Evolutionary conservation across 53 echinoderm and acorn worm species (phyloP), one percentile per base, ranked within the genome.

Genomic region (Luidia sarsii): DNA sequence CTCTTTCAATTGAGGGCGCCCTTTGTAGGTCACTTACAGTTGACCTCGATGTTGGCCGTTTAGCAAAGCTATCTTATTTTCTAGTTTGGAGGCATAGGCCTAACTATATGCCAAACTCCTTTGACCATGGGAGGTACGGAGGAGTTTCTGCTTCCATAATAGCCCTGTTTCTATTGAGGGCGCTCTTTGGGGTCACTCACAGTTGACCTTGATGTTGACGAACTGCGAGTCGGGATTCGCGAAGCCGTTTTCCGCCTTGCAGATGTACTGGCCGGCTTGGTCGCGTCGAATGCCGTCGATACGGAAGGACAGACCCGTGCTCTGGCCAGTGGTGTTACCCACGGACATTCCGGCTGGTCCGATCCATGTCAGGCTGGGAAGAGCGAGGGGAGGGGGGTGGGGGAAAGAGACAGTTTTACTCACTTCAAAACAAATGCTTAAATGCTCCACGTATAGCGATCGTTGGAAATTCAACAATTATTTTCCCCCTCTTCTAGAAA

Each of bases 201-300:
- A 81, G 51, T 81, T 65, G 50, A 81, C 81, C 24, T 43, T 53
- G 32, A 81, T 66, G 65, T 21, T 53, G 11, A 81, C 67, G 1
- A 24, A 20, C 28, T 49, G 33, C 1, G 8, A 5, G 14, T 36
- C 81, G 0, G 67, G 53, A 7, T 33, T 37, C 24, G 22, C 39
- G 81, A 54, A 35, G 8, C 52, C 52, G 18, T 81, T 81, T 10
- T 81, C 81, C 11, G 81, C 81, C 10, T 23, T 24, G 31, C 81
- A 81, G 22, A 21, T 6, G 30, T 81, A 81, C 6, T 53, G 15
- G 1, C 81, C 81, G 1, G 38, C 39, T 19, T 65, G 67, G 36
- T 31, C 34, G 28, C 67, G 66, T 5, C 55, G 20, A 25, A 81
- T 54, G 10, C 27, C 23, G 28, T 67, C 50, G 9, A 81, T 81